phyloP scores from a whole-genome alignment of 2,113 vertebrate species.

The Ellobius talpinus region DNA sequence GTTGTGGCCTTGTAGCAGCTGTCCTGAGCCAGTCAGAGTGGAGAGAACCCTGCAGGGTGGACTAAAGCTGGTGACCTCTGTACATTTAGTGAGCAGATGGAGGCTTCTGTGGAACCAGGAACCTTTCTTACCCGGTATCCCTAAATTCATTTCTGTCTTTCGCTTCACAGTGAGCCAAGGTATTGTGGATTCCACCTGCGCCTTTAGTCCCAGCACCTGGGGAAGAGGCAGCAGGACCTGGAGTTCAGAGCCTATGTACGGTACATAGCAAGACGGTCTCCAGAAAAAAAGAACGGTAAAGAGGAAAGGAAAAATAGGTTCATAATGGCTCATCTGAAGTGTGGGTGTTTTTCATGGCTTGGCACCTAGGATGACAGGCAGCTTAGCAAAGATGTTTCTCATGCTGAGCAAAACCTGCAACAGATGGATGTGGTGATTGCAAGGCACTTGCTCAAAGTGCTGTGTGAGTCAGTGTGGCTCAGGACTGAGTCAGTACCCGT shows the following conservation, averaged over 20 bases:
- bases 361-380: conserved; percentile 27
- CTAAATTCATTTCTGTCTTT: not conserved
- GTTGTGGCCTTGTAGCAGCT: not conserved
- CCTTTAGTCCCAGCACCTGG: not conserved
- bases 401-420: conserved; percentile 50
- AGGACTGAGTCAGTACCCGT: not conserved
- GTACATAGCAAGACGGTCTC: not conserved
- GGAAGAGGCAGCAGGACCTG: not conserved
- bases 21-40: not conserved
- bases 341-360: conserved; percentile 69
- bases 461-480: conserved; percentile 45
- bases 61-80: not conserved
- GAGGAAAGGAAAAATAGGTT: not conserved
- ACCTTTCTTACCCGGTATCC: not conserved
- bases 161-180: not conserved
- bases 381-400: conserved; percentile 55
- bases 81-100: not conserved
- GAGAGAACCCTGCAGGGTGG: not conserved
- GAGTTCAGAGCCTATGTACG: not conserved
- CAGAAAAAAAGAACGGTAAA: not conserved
- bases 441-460: conserved; percentile 30
- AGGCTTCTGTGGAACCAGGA: not conserved
- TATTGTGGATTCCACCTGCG: not conserved
- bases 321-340: not conserved
- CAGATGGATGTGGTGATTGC: conserved; percentile 63